Conservation (phyloP, 2,113 vertebrate genomes). For the Anser brachyrhynchus region DNA sequence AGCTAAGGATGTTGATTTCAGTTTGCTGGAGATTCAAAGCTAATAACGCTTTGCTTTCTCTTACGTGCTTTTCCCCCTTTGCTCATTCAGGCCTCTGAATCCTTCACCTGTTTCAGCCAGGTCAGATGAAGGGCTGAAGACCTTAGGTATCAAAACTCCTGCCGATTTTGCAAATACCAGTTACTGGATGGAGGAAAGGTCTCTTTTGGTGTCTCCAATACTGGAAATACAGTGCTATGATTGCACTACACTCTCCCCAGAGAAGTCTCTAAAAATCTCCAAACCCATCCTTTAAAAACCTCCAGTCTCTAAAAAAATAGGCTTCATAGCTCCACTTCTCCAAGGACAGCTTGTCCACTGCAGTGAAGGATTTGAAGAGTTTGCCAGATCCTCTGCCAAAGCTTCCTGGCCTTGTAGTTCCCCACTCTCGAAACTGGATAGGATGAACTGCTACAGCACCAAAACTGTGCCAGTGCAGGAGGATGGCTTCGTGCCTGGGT, state of each 20-base stretch:
- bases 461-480: background rate
- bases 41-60: background rate
- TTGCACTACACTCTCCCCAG: background rate
- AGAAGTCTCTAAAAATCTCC: background rate
- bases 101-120: background rate
- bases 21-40: background rate
- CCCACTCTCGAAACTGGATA: background rate
- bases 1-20: background rate
- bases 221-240: background rate
- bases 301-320: background rate
- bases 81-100: background rate
- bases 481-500: background rate
- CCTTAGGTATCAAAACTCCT: background rate
- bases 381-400: background rate
- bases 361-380: background rate
- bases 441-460: background rate
- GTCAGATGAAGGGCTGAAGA: rapidly evolving
- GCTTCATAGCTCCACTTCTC: background rate
- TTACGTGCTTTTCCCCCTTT: background rate
- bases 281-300: background rate
- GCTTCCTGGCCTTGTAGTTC: background rate
- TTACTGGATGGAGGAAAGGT: background rate
- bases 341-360: background rate
- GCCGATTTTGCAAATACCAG: background rate
- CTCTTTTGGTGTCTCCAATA: background rate